A percentile compares a stretch with the other conserved stretches of the same genome.
Conservation (phyloP, 2,888 invertebrate species). For the Melipona beecheii region DNA sequence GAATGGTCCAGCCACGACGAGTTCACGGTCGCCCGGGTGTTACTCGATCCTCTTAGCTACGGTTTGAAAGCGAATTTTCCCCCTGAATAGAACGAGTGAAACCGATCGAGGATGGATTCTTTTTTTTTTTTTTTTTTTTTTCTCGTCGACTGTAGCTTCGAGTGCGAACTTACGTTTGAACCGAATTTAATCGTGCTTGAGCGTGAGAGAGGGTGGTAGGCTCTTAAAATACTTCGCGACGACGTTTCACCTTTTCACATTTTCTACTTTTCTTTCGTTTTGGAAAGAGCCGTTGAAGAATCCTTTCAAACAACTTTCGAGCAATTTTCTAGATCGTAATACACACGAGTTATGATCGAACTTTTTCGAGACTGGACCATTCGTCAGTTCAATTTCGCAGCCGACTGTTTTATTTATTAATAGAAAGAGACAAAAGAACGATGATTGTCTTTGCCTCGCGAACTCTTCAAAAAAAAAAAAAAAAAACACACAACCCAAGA, state of each 20-base stretch:
- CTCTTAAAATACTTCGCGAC: too few relatives aligned
- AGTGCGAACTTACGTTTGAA: too few relatives aligned
- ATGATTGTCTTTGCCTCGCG: too few relatives aligned
- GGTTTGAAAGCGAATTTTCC: background rate
- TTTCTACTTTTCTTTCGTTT: too few relatives aligned
- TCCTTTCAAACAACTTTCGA: too few relatives aligned
- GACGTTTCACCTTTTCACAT: too few relatives aligned
- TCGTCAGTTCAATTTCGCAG: background rate
- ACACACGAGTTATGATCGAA: background rate
- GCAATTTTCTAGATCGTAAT: background rate
- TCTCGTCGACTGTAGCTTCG: background rate
- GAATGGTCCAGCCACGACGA: conserved; percentile 28
- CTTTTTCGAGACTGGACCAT: background rate
- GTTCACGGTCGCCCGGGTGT: conserved; percentile 9
- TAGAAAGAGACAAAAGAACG: background rate
- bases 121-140: too few relatives aligned
- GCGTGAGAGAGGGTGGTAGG: too few relatives aligned
- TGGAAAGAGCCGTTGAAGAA: too few relatives aligned
- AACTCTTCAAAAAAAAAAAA: background rate
- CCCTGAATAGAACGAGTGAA: background rate
- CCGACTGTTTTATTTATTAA: background rate
- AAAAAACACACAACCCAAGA: conserved; percentile 23
- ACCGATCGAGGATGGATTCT: background rate
- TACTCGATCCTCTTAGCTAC: background rate
- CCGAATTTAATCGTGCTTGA: too few relatives aligned